A percentile compares a stretch with the other conserved stretches of the same genome.
Evolutionary conservation across 1,140 invertebrate genomes (phyloP).

Genomic region (Bursaphelenchus mucronatus): DNA sequence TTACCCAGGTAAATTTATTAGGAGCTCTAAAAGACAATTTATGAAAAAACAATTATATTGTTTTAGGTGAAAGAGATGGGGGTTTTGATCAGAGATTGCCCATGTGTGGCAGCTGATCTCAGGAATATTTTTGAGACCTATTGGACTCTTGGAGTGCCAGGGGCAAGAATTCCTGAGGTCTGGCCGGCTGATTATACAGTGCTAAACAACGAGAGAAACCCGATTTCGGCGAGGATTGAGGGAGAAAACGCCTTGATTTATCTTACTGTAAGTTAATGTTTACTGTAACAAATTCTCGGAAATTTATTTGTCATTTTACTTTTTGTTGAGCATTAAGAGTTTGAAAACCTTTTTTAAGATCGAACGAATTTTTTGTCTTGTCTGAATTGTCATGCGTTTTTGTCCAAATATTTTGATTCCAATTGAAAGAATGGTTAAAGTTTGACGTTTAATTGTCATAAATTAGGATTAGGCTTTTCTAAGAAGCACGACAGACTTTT

Average conservation of each 20-base stretch:
- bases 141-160: constrained; percentile 72
- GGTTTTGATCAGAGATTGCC: constrained; percentile 74
- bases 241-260: constrained; percentile 62
- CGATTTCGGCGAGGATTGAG: constrained; percentile 70
- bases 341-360: no score
- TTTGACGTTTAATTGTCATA: no score
- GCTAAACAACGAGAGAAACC: constrained; percentile 70
- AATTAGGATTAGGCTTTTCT: no score
- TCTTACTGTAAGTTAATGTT: constrained; percentile 70
- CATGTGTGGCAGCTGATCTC: constrained; percentile 75
- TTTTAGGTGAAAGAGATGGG: constrained; percentile 85
- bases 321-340: no score
- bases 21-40: neutral
- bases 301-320: no score
- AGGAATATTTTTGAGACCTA: constrained; percentile 86
- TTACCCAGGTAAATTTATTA: constrained; percentile 25
- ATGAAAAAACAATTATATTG: neutral
- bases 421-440: no score
- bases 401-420: no score
- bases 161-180: constrained; percentile 62
- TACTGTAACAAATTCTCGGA: no score
- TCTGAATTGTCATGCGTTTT: no score
- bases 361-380: no score
- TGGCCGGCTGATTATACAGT: constrained; percentile 72
- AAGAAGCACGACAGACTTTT: no score